Conservation (phyloP, 2,797 vertebrate genomes). For the Phaenicophaeus curvirostris region DNA sequence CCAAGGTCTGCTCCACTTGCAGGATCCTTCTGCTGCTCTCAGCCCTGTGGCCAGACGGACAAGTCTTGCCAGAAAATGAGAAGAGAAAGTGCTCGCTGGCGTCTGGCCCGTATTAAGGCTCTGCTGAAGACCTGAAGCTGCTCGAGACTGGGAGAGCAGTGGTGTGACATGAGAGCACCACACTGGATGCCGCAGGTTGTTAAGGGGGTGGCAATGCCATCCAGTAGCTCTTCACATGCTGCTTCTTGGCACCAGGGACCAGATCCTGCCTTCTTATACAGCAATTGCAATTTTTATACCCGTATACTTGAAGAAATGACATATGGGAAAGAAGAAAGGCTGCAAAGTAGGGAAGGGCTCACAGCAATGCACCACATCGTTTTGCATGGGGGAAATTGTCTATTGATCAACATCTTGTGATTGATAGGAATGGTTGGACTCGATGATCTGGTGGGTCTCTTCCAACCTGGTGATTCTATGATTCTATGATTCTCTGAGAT, state of each 20-base stretch:
- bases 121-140: accelerated
- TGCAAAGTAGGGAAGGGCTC: neutral
- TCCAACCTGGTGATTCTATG: too few species aligned
- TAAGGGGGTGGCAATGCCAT: neutral
- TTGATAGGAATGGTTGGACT: too few species aligned
- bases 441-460: too few species aligned
- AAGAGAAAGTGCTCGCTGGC: neutral
- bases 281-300: neutral
- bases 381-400: neutral
- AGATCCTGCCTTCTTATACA: neutral
- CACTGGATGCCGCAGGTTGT: neutral
- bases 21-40: neutral
- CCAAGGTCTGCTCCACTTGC: neutral
- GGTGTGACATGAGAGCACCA: neutral
- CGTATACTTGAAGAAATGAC: neutral
- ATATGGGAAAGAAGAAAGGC: neutral
- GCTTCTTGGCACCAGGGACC: neutral
- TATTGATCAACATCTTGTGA: too few species aligned
- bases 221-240: neutral
- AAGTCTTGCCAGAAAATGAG: neutral
- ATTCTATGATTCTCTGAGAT: too few species aligned
- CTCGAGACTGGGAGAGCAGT: neutral
- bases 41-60: accelerated
- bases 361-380: neutral
- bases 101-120: accelerated